Percentiles rank a stretch among this genome's conserved stretches.
These are phyloP conservation scores for Sinocyclocheilus rhinocerous DNA, from an alignment of 2,113 vertebrate genomes.

Conservation along the genomic window DNA sequence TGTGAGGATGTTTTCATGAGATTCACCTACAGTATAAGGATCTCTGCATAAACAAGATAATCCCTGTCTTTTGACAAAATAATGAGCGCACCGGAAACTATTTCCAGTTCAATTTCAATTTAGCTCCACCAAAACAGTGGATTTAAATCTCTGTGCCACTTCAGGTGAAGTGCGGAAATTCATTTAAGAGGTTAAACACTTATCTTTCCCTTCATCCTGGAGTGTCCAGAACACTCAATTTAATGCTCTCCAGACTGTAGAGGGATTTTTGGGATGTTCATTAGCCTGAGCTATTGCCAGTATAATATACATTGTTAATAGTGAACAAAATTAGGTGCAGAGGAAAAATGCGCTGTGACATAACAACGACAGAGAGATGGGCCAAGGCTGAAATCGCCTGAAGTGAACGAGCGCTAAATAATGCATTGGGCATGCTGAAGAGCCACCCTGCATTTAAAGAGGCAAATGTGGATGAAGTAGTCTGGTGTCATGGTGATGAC, in stretches of 20 bases:
- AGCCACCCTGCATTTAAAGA: constrained; percentile 41
- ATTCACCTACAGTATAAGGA: too few relatives aligned
- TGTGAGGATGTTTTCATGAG: too few relatives aligned
- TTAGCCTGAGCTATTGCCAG: constrained; percentile 46
- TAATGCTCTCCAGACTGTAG: constrained; percentile 28
- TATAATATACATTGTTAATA: constrained; percentile 46
- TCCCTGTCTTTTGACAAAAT: neutral
- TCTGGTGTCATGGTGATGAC: constrained; percentile 34
- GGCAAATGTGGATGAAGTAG: constrained; percentile 40
- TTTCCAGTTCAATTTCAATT: constrained; percentile 21
- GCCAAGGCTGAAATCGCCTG: constrained; percentile 13
- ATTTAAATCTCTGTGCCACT: constrained; percentile 24
- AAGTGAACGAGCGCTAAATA: constrained; percentile 21
- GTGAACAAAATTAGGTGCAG: constrained; percentile 35
- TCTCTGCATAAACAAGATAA: neutral
- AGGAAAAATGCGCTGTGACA: constrained; percentile 2
- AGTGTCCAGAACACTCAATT: neutral
- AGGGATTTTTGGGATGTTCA: constrained; percentile 43
- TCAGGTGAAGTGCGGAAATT: constrained; percentile 33
- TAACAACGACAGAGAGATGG: constrained; percentile 26
- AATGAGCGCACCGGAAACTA: constrained; percentile 18
- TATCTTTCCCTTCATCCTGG: constrained; percentile 42
- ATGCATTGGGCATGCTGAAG: constrained; percentile 37
- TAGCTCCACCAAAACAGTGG: neutral
- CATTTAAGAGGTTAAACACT: constrained; percentile 45